Conservation (phyloP, 64 coral and sea anemone genomes). For the Orbicella faveolata region DNA sequence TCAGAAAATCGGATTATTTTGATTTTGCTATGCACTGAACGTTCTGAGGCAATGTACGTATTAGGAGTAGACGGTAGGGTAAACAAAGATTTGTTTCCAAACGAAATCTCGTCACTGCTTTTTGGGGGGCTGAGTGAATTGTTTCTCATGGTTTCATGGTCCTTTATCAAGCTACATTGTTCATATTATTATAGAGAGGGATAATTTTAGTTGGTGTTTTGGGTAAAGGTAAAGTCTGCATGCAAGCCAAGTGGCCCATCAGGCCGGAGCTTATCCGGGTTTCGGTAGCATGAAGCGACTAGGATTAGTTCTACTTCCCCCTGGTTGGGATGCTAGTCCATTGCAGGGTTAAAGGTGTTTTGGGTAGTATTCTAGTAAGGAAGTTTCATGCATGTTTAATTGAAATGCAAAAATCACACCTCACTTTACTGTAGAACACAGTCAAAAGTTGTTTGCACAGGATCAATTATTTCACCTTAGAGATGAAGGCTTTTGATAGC, state of each 20-base stretch:
- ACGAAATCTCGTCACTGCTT: no score
- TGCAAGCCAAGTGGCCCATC: no score
- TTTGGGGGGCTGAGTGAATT: neutral
- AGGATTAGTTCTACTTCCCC: no score
- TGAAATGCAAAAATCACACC: no score
- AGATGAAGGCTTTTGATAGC: conserved; percentile 1
- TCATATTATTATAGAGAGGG: neutral
- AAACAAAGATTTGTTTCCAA: no score
- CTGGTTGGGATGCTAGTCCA: no score
- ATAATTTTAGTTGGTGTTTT: neutral
- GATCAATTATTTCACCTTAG: neutral
- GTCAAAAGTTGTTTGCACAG: neutral
- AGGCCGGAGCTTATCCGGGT: no score
- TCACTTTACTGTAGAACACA: no score
- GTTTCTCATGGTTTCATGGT: neutral
- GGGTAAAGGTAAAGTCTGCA: no score
- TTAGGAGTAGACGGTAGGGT: no score
- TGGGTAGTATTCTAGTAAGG: neutral
- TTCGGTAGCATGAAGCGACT: no score
- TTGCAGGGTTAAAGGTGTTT: neutral
- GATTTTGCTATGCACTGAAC: neutral
- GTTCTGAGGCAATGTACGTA: neutral
- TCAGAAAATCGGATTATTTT: neutral
- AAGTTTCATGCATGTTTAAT: no score
- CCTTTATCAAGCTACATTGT: neutral